Evolutionary conservation across 2,113 vertebrate species (phyloP).

Genomic region (Phylloscopus whistleri): DNA sequence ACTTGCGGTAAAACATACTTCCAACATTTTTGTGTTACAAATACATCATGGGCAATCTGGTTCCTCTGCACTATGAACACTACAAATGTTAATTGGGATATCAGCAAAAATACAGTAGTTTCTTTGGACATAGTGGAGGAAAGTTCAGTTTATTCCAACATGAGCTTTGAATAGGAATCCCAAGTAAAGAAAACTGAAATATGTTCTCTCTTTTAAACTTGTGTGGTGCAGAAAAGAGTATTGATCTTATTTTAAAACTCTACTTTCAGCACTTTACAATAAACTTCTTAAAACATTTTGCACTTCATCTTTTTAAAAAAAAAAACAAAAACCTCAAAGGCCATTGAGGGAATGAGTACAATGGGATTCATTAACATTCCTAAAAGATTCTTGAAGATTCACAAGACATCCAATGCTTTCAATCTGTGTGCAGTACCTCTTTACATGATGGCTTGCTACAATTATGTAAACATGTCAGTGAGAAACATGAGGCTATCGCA

Average conservation of each 20-base stretch:
- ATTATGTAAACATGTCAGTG: neutral
- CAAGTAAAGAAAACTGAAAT: neutral
- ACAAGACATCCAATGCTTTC: neutral
- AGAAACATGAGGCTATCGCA: neutral
- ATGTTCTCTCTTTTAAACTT: neutral
- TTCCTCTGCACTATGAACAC: neutral
- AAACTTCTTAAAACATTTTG: neutral
- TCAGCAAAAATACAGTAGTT: neutral
- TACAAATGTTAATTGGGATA: neutral
- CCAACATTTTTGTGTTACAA: neutral
- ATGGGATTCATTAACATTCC: neutral
- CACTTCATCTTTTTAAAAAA: neutral
- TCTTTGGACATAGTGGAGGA: neutral
- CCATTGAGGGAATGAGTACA: neutral
- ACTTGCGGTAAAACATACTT: neutral
- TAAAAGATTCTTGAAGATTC: neutral
- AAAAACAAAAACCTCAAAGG: neutral
- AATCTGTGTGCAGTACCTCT: neutral
- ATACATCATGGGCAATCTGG: neutral
- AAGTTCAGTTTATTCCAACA: neutral
- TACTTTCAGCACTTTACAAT: neutral
- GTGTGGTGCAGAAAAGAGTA: neutral
- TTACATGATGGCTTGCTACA: neutral
- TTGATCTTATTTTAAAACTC: neutral
- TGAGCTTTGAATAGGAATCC: neutral